Conservation (phyloP, 2,113 vertebrate genomes). For the Microtus richardsoni region DNA sequence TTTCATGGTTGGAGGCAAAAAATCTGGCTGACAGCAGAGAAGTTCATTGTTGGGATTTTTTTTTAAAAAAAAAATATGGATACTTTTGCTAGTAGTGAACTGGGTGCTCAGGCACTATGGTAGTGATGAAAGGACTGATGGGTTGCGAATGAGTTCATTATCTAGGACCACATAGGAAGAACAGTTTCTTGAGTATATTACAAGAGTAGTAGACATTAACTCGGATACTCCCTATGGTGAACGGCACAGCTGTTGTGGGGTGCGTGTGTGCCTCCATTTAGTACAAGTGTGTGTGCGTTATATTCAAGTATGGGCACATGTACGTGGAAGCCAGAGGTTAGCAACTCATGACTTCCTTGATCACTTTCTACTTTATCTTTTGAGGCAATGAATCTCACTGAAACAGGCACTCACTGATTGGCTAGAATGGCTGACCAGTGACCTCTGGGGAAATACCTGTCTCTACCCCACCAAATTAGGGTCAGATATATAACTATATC, state of each 20-base stretch:
- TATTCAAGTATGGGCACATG: not conserved
- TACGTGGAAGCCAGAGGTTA: not conserved
- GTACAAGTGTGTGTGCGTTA: not conserved
- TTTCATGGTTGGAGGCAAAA: slow-evolving; percentile 61
- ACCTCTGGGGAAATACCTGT: not conserved
- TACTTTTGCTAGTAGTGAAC: not conserved
- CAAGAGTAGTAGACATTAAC: not conserved
- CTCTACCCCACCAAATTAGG: not conserved
- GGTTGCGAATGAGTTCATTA: not conserved
- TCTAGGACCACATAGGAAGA: not conserved
- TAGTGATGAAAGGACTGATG: not conserved
- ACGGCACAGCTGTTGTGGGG: too few species aligned
- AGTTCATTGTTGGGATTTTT: not conserved
- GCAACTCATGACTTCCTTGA: not conserved
- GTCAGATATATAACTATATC: not conserved
- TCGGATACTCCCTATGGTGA: not conserved
- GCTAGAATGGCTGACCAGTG: not conserved
- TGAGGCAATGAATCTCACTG: not conserved
- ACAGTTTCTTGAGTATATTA: not conserved
- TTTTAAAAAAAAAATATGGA: not conserved
- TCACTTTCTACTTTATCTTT: not conserved
- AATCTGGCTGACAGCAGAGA: slow-evolving; percentile 34
- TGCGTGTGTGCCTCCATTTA: not conserved
- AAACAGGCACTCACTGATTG: not conserved
- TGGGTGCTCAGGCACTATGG: not conserved